A percentile compares a stretch with the other conserved stretches of the same genome.
Evolutionary conservation across 2,888 invertebrate genomes (phyloP).

Genomic region (Lasius platythorax): DNA sequence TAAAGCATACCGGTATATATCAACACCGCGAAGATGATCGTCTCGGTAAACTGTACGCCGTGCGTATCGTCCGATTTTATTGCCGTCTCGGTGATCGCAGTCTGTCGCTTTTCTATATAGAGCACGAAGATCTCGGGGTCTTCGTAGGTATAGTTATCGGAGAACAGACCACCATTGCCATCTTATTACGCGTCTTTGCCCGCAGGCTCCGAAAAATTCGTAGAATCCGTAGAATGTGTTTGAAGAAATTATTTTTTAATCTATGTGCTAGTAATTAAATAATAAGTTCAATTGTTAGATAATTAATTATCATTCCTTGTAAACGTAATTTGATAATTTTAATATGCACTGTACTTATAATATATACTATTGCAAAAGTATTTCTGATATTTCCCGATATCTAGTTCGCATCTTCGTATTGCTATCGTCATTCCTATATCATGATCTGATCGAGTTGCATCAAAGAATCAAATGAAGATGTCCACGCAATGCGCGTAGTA

Average conservation of each 20-base stretch:
- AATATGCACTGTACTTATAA: not conserved
- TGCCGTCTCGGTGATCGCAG: constrained; percentile 67
- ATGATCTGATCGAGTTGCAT: constrained; percentile 6
- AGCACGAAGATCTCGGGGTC: constrained; percentile 51
- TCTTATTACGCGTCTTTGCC: not conserved
- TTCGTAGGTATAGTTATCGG: constrained; percentile 65
- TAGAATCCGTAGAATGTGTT: not conserved
- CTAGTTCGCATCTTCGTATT: not conserved
- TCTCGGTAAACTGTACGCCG: constrained; percentile 59
- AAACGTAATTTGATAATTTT: not conserved
- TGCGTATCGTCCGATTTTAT: constrained; percentile 76
- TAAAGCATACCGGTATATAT: constrained; percentile 81
- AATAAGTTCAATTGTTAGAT: not conserved
- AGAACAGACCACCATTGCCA: not conserved
- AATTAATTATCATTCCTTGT: not conserved
- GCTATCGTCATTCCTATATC: not conserved
- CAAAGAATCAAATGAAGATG: constrained; percentile 63
- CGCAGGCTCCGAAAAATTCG: not conserved
- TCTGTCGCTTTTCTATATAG: constrained; percentile 70
- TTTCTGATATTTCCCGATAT: not conserved
- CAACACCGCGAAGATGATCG: constrained; percentile 80
- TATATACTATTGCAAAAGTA: not conserved
- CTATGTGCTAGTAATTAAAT: not conserved
- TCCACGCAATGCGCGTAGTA: not conserved
- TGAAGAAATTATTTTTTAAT: not conserved